These are phyloP conservation scores for Ophioninae sp. DNA, from an alignment of 2,888 invertebrate species.

Conservation along the genomic window DNA sequence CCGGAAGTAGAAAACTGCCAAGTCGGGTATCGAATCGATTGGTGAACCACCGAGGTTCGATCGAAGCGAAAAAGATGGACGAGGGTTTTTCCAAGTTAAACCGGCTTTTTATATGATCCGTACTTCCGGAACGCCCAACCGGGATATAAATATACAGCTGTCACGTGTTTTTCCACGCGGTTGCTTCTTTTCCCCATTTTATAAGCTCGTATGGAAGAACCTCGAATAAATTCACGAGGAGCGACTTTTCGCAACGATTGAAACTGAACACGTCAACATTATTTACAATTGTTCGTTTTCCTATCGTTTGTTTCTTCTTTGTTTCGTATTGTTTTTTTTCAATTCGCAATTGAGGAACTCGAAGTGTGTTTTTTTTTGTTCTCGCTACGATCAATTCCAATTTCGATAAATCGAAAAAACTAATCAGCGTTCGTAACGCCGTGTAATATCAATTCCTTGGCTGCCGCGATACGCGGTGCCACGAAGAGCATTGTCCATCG, in stretches of 20 bases:
- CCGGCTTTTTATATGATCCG: neutral
- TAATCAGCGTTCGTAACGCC: neutral
- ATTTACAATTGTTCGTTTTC: conserved; percentile 12
- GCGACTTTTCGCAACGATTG: conserved; percentile 10
- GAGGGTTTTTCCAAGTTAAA: neutral
- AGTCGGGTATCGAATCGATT: neutral
- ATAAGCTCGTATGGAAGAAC: conserved; percentile 58
- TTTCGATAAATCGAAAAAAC: neutral
- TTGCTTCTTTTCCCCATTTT: neutral
- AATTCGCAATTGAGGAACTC: conserved; percentile 16
- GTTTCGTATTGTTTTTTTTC: no score
- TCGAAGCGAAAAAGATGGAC: neutral
- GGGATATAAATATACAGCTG: neutral
- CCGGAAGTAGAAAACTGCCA: neutral
- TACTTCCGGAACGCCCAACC: neutral
- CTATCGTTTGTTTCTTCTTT: conserved; percentile 10
- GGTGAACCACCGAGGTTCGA: neutral
- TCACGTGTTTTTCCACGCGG: neutral
- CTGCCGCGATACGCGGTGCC: neutral
- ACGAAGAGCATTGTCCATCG: neutral
- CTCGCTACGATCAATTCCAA: conserved; percentile 9
- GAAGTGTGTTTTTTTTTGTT: neutral
- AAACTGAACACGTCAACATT: conserved; percentile 8
- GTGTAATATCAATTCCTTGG: conserved; percentile 32
- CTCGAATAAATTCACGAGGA: conserved; percentile 51